Evolutionary conservation across 1,140 invertebrate species (phyloP).

Genomic region (Temnothorax longispinosus): DNA sequence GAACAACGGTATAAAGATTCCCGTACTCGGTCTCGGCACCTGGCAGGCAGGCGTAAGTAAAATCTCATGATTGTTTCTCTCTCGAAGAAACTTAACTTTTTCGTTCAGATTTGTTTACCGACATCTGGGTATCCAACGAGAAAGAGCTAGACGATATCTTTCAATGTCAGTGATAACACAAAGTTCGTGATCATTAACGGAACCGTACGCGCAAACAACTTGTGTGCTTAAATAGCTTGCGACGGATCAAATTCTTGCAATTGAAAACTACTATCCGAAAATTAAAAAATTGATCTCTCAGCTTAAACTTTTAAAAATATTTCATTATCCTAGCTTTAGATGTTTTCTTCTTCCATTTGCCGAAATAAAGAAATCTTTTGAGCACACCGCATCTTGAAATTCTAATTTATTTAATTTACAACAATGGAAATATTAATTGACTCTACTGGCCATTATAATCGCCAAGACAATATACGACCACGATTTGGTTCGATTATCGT

Average conservation of each 20-base stretch:
- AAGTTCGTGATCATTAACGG: background rate
- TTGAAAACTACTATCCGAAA: background rate
- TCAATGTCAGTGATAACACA: background rate
- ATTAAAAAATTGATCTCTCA: background rate
- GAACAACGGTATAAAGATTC: slow-evolving; percentile 88
- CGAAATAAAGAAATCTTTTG: background rate
- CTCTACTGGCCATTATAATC: too few species aligned
- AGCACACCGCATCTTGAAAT: background rate
- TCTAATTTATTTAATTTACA: background rate
- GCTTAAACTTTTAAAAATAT: background rate
- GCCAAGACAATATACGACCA: too few species aligned
- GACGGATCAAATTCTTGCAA: background rate
- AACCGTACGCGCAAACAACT: background rate
- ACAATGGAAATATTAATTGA: too few species aligned
- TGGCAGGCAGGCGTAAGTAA: slow-evolving; percentile 85
- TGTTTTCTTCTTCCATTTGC: background rate
- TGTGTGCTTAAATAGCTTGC: background rate
- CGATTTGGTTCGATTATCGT: too few species aligned
- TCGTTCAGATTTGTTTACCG: background rate
- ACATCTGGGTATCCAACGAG: background rate
- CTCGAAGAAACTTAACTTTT: background rate
- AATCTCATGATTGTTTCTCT: background rate
- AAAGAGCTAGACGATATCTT: background rate
- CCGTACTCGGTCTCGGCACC: slow-evolving; percentile 91
- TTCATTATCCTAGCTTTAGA: background rate